A percentile compares a stretch with the other conserved stretches of the same genome.
phyloP scores from a whole-genome alignment of 2,888 invertebrate species.

The Lingula anatina region DNA sequence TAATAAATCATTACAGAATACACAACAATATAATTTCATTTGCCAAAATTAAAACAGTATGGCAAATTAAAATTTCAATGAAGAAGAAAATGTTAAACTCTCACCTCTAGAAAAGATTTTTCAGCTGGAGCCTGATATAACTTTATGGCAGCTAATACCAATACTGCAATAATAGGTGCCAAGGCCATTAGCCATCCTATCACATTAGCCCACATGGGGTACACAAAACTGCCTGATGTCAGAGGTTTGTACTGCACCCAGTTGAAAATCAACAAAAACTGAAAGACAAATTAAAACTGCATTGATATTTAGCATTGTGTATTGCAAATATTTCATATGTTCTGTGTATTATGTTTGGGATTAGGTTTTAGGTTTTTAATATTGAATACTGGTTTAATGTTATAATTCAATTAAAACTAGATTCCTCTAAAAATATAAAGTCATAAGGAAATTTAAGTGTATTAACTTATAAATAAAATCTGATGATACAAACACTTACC shows the following conservation, averaged over 20 bases:
- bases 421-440: too few species aligned
- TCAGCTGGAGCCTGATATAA: conserved; percentile 30
- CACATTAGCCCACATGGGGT: conserved; percentile 73
- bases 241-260: conserved; percentile 75
- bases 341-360: too few species aligned
- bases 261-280: conserved; percentile 74
- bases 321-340: too few species aligned
- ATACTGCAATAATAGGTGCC: conserved; percentile 64
- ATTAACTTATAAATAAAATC: too few species aligned
- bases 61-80: too few species aligned
- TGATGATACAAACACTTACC: too few species aligned
- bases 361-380: too few species aligned
- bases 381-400: too few species aligned
- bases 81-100: neutral
- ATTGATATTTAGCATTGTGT: neutral
- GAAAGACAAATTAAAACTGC: conserved; percentile 19
- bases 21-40: too few species aligned
- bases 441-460: too few species aligned
- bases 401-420: too few species aligned
- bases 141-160: conserved; percentile 47
- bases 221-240: conserved; percentile 67
- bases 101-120: conserved; percentile 40
- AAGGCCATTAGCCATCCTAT: conserved; percentile 73
- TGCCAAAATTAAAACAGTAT: neutral
- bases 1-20: too few species aligned